Base-by-base conservation (phyloP, 2,797 vertebrate species). In the Hemibagrus guttatus region DNA sequence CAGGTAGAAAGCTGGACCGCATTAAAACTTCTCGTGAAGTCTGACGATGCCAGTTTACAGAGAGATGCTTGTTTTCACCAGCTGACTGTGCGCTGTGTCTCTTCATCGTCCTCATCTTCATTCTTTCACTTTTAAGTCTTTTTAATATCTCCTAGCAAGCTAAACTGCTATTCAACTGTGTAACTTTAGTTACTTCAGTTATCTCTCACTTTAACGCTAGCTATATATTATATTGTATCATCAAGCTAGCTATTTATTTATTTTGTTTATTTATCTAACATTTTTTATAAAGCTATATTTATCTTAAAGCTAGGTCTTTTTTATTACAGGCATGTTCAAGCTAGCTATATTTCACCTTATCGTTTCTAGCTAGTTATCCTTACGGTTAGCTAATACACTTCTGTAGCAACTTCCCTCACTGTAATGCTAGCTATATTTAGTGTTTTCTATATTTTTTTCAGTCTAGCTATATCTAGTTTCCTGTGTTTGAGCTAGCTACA, bases 1-100 rank as follows among this genome's bases (percentile, higher is more conserved):
- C 71, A 76, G 84, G 84, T 76, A 85, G 4, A 84, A 84, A 76
- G 58, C 83, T 76, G 83, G 72, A 84, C 39, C 2, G 11, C 39
- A 75, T 75, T 84, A 75, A 75, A 39, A 63, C 72, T 63, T 63
- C 83, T 42, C 0, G 63, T 11, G 8, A 7, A 19, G 26, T 66
- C 81, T 35, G 56, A 9, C 28, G 16, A 61, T 5, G 19, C 23
- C 1, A 21, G 52, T 84, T 84, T 84, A 84, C 69, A 74, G 28
- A 58, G 42, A 56, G 3, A 13, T 9, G 14, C 21, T 54, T 23
- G n/a, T 68, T 31, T 35, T 46, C 63, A 23, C 63, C 2, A 64
- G 17, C 46, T 28, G 61, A 14, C 5, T 76, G 17, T 42, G 6
- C 14, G 39, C 59, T 12, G 6, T 14, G 14, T 80, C 28, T 81